Conservation (phyloP, 2,797 vertebrate genomes). For the Alfaro cultratus region DNA sequence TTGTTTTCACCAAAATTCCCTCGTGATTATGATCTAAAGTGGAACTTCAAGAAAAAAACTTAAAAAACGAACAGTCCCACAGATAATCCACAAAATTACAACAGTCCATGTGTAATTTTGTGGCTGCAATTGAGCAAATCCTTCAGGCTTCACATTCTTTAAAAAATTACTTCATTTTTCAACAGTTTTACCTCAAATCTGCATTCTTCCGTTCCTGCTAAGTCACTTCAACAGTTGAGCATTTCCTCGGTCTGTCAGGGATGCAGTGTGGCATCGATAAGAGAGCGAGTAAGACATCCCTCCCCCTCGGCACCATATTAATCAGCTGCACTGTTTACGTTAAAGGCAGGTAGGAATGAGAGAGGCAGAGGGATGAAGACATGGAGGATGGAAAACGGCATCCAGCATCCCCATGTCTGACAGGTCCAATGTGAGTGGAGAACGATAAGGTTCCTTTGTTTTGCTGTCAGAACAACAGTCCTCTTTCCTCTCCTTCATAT, state of each 20-base stretch:
- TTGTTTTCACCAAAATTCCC: conserved; percentile 23
- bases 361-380: conserved; percentile 56
- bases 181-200: conserved; percentile 32
- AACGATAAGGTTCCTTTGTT: conserved; percentile 69
- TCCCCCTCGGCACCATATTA: conserved; percentile 77
- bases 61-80: conserved; percentile 30
- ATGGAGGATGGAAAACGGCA: conserved; percentile 35
- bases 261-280: conserved; percentile 65
- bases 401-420: conserved; percentile 53
- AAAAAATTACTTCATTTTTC: conserved; percentile 26
- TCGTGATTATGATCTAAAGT: conserved; percentile 28
- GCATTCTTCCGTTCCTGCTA: conserved; percentile 29
- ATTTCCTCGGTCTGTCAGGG: conserved; percentile 61
- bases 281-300: conserved; percentile 59
- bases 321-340: conserved; percentile 73
- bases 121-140: conserved; percentile 44
- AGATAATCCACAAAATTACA: conserved; percentile 42
- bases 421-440: conserved; percentile 58
- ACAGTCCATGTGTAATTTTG: conserved; percentile 44
- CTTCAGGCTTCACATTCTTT: conserved; percentile 62
- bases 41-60: conserved; percentile 23
- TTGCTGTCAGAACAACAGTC: conserved; percentile 42
- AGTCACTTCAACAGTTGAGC: conserved; percentile 74
- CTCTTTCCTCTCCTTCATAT: conserved; percentile 48
- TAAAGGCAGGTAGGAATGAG: conserved; percentile 61